Percentiles rank a stretch among this genome's conserved stretches.
phyloP scores from a whole-genome alignment of 2,113 vertebrate species.

The Otus sunia region DNA sequence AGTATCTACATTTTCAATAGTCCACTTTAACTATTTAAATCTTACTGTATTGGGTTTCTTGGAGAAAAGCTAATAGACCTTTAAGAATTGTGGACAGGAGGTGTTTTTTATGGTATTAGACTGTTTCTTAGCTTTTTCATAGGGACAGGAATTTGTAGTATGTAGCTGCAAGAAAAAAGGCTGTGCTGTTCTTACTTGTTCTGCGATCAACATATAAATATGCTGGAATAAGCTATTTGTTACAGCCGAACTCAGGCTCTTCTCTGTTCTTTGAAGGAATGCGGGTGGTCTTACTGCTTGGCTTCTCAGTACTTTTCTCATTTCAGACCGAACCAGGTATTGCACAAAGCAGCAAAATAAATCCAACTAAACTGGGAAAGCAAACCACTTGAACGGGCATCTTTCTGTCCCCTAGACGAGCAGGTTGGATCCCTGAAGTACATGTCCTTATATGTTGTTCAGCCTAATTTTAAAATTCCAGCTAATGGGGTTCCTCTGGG shows the following conservation, averaged over 20 bases:
- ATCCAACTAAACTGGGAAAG: neutral
- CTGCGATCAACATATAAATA: neutral
- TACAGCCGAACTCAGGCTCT: neutral
- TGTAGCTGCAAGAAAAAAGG: neutral
- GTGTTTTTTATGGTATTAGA: neutral
- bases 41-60: neutral
- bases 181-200: neutral
- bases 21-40: neutral
- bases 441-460: neutral
- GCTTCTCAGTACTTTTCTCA: neutral
- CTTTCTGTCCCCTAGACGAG: neutral
- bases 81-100: neutral
- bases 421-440: neutral
- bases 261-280: neutral
- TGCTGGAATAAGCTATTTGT: neutral
- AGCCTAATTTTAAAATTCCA: neutral
- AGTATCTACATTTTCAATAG: neutral
- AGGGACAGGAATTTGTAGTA: neutral
- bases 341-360: neutral
- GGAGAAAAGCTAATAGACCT: neutral
- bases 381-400: neutral
- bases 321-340: neutral
- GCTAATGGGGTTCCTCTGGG: neutral
- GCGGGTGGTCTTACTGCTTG: neutral
- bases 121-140: neutral